A percentile compares a stretch with the other conserved stretches of the same genome.
phyloP scores from a whole-genome alignment of 2,797 vertebrate species.

The Pteropus rufus region DNA sequence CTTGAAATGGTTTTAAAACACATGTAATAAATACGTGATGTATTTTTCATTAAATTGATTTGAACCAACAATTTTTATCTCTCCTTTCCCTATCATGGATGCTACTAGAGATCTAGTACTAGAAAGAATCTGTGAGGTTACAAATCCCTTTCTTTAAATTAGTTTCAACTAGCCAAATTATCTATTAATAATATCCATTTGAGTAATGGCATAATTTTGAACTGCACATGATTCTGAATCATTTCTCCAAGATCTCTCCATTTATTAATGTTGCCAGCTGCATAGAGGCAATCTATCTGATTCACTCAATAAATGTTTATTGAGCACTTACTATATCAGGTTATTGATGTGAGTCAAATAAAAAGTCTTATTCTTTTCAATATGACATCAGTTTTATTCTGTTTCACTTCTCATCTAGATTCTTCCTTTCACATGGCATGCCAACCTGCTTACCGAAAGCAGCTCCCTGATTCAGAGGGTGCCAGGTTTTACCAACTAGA shows the following conservation, averaged over 20 bases:
- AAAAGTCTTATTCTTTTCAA: neutral
- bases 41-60: conserved; percentile 4
- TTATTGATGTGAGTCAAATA: neutral
- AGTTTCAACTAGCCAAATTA: neutral
- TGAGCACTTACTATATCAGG: neutral
- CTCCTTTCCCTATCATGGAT: neutral
- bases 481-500: neutral
- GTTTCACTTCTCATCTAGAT: neutral
- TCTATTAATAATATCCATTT: neutral
- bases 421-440: neutral
- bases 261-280: neutral
- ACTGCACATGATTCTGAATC: neutral
- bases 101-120: neutral
- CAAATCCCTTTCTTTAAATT: neutral
- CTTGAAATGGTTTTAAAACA: neutral
- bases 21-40: neutral
- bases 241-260: neutral
- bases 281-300: neutral
- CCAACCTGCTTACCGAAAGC: neutral
- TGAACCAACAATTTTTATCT: neutral
- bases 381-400: neutral
- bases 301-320: neutral
- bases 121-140: neutral
- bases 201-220: neutral
- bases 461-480: neutral